Base-by-base conservation (phyloP, 2,113 vertebrate genomes). In the Leptocoma aspasia region DNA sequence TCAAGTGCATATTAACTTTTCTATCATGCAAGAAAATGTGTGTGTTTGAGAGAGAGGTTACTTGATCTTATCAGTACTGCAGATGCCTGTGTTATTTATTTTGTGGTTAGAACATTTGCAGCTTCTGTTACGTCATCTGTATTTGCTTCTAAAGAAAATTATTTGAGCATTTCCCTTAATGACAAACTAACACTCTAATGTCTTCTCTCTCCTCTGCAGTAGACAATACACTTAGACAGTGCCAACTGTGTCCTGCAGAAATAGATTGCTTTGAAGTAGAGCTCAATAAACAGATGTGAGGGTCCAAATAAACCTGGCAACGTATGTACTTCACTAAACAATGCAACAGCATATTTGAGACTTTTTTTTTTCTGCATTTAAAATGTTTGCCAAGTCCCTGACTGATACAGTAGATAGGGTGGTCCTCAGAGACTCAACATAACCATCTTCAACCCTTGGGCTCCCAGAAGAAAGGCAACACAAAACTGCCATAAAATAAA, bases 201-300 rank as follows among this genome's bases (percentile, higher is more conserved):
- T 71, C 73, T 86, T 72, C 77, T 91, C 44, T 77, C 77, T 77
- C 61, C 63, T 77, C 90, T 72, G 49, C 57, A 83, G 59, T 10
- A 76, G 87, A 93, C 82, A 84, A 94, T 89, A 60, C 39, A 50
- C 73, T 92, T 72, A 68, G 52, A 66, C 35, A 59, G 47, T 68
- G 69, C 85, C 91, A 78, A 65, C 70, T 70, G 82, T 47, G 54
- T 92, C 85, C 68, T 91, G 88, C 86, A 94, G 90, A 95, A 96
- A 93, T 85, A 86, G 65, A 88, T 77, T 54, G 69, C 84, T 94
- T 92, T 96, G 71, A 96, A 96, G 73, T 68, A 83, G 27, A 76
- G 91, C 80, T 92, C 81, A 93, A 61, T 53, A 95, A 83, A 86
- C 47, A 91, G 65, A 95, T 86, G 86, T 7, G 10, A 79, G 41